Evolutionary conservation across 2,797 vertebrate species (phyloP), one percentile per base, ranked within the genome.

Genomic region (Nannoperca obscura): DNA sequence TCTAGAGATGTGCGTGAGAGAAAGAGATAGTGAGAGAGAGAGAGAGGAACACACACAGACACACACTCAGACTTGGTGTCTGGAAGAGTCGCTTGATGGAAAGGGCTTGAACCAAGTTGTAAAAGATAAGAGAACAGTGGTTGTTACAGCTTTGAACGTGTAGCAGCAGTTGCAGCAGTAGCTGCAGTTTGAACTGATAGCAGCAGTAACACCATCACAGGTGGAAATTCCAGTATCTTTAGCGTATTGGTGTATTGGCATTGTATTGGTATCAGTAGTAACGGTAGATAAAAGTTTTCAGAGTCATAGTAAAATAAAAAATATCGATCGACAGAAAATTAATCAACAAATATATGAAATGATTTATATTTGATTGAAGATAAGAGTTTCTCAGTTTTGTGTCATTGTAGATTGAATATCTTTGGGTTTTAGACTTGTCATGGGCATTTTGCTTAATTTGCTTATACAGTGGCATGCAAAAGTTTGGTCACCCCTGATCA

Each of bases 1-100:
- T 95, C 94, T 88, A 93, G 90, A 94, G 93, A 93, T 78, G 74
- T 69, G 75, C 24, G 68, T 15, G 59, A 40, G 76, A 34, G 65
- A 24, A 68, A 27, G 40, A 7, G 64, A 19, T 42, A 36, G 22
- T 49, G 34, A 50, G 36, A 20, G 17, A 19, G 58, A 30, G 46
- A 22, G 38, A 34, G 4, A 49, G 34, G 14, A 20, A 64, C 30
- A 71, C 54, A 55, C 17, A 62, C 54, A 55, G 13, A 40, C 7
- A 9, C 64, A 34, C 34, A 64, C 30, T 7, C 46, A 47, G 34
- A 50, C 40, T 12, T 17, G 1, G 49, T 36, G 69, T 81, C 70
- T 86, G 72, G 50, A 82, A 44, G 68, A 80, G 71, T 81, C 53
- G 36, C 76, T 59, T 32, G 61, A 84, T 61, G 49, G 44, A 74